These are phyloP conservation scores for Huso huso DNA, from an alignment of 2,797 vertebrate genomes.

Conservation along the genomic window DNA sequence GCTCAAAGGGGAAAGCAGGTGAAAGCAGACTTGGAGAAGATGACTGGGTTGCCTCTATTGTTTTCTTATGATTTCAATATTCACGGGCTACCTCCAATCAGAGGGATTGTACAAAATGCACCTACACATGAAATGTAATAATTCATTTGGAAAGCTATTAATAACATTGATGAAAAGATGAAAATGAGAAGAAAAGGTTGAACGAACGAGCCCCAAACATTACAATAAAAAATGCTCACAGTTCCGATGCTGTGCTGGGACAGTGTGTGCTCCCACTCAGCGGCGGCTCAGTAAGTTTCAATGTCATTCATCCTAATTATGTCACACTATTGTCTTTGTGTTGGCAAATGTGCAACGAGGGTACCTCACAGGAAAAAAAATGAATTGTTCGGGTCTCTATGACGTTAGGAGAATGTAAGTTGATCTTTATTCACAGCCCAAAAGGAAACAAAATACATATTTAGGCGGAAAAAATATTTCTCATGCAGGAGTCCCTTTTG, in stretches of 20 bases:
- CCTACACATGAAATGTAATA: too few relatives aligned
- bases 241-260: not conserved
- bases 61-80: too few relatives aligned
- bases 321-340: slow-evolving; percentile 22
- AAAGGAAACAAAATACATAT: slow-evolving; percentile 22
- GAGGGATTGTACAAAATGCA: too few relatives aligned
- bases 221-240: too few relatives aligned
- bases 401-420: slow-evolving; percentile 33
- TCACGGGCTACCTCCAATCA: too few relatives aligned
- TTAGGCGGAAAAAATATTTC: slow-evolving; percentile 18
- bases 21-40: too few relatives aligned
- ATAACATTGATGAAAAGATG: too few relatives aligned
- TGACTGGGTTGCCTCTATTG: too few relatives aligned
- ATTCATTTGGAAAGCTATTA: too few relatives aligned
- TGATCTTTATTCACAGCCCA: slow-evolving; percentile 26
- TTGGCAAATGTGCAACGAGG: slow-evolving; percentile 14
- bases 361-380: slow-evolving; percentile 20
- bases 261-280: not conserved
- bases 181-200: too few relatives aligned
- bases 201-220: too few relatives aligned
- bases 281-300: slow-evolving; percentile 12
- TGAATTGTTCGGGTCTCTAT: slow-evolving; percentile 33
- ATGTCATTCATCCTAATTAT: slow-evolving; percentile 21
- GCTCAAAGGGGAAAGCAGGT: too few relatives aligned
- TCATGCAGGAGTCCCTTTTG: slow-evolving; percentile 10